A percentile compares a stretch with the other conserved stretches of the same genome.
Conservation (phyloP, 2,888 invertebrate genomes). For the Lycaena phlaeas region DNA sequence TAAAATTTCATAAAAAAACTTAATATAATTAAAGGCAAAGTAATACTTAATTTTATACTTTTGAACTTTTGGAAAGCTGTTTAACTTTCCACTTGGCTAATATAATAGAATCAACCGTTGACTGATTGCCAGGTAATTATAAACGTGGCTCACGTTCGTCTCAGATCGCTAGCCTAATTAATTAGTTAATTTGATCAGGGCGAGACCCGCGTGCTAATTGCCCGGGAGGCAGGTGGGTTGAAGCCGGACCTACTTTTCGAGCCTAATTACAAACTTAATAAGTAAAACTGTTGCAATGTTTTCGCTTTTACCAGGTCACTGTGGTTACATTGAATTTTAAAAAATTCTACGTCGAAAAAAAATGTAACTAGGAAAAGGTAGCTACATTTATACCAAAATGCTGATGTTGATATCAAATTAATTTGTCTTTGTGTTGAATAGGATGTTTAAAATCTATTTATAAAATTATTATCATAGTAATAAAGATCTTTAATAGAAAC, state of each 20-base stretch:
- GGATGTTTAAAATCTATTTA: too few relatives aligned
- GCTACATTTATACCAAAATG: too few relatives aligned
- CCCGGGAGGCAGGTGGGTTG: neutral
- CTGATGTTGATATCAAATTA: too few relatives aligned
- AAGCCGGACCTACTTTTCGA: neutral
- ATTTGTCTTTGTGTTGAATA: too few relatives aligned
- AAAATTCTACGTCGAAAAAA: neutral
- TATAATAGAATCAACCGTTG: neutral
- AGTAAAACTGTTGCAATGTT: neutral
- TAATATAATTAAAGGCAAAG: too few relatives aligned
- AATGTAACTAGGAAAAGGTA: too few relatives aligned
- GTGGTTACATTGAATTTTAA: neutral
- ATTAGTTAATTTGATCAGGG: constrained; percentile 21
- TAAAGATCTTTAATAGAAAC: too few relatives aligned
- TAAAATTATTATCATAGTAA: too few relatives aligned
- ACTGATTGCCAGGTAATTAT: constrained; percentile 8
- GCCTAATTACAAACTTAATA: neutral
- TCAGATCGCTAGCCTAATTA: constrained; percentile 21
- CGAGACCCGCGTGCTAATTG: constrained; percentile 15
- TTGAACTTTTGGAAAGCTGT: too few relatives aligned
- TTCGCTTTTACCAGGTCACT: neutral
- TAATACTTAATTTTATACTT: too few relatives aligned
- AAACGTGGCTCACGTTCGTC: too few relatives aligned
- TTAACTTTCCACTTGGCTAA: neutral
- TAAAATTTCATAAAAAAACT: too few relatives aligned